Evolutionary conservation across 1,140 invertebrate species (phyloP).

Genomic region (Nasonia longicornis): DNA sequence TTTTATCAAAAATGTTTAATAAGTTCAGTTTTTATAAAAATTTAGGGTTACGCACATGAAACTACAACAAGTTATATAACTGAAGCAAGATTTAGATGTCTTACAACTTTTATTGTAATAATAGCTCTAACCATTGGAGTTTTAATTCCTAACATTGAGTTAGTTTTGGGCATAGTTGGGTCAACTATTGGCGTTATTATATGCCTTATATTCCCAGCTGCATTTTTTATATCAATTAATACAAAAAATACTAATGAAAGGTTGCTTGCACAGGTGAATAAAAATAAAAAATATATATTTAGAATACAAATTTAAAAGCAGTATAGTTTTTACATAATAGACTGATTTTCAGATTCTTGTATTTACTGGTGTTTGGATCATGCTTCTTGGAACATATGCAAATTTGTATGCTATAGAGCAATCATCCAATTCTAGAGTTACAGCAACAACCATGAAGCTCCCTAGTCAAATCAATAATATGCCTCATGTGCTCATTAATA

Average conservation of each 20-base stretch:
- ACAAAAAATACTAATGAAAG: conserved; percentile 82
- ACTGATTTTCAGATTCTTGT: conserved; percentile 75
- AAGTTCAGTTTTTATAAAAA: neutral
- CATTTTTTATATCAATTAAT: conserved; percentile 79
- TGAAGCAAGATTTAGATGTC: conserved; percentile 80
- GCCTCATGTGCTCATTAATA: conserved; percentile 58
- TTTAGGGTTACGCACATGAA: conserved; percentile 70
- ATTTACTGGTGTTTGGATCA: conserved; percentile 81
- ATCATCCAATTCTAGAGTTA: conserved; percentile 57
- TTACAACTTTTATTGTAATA: conserved; percentile 83
- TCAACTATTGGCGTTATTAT: conserved; percentile 96
- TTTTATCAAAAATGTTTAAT: neutral
- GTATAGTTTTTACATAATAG: conserved; percentile 46
- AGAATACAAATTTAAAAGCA: conserved; percentile 28
- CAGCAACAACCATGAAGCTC: conserved; percentile 53
- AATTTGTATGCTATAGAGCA: conserved; percentile 83
- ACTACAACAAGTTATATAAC: conserved; percentile 78
- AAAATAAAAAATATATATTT: conserved; percentile 9
- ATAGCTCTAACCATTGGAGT: conserved; percentile 83
- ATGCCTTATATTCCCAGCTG: conserved; percentile 91
- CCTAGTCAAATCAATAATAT: conserved; percentile 62
- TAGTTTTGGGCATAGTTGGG: conserved; percentile 91
- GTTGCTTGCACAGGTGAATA: conserved; percentile 75
- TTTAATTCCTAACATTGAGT: conserved; percentile 89
- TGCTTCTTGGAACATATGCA: conserved; percentile 88